Percentiles rank a stretch among this genome's conserved stretches.
These are phyloP conservation scores for Molanna angustata DNA, from an alignment of 2,888 invertebrate species.

Conservation along the genomic window DNA sequence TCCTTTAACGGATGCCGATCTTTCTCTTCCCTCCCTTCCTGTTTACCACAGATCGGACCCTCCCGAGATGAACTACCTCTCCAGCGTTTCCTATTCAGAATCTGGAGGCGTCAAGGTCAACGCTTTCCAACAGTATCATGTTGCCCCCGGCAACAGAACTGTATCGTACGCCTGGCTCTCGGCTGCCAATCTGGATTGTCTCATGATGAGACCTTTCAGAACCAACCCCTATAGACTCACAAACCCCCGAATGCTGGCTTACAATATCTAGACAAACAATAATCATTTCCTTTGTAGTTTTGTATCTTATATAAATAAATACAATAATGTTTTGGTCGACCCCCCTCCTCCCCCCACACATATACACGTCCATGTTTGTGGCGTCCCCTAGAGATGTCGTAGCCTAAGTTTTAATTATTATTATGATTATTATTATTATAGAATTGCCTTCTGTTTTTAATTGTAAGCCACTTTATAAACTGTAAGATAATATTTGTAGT, in stretches of 20 bases:
- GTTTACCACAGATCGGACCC: constrained; percentile 15
- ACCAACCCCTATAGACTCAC: constrained; percentile 20
- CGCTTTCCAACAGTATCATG: constrained; percentile 15
- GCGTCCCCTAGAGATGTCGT: too few relatives aligned
- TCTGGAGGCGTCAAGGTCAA: too few relatives aligned
- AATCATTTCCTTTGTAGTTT: too few relatives aligned
- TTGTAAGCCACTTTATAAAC: not conserved
- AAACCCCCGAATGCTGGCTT: constrained; percentile 14
- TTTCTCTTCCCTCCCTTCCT: too few relatives aligned
- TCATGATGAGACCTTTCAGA: constrained; percentile 15
- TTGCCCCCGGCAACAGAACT: constrained; percentile 6
- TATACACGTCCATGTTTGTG: too few relatives aligned
- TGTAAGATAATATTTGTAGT: too few relatives aligned
- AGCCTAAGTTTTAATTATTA: not conserved
- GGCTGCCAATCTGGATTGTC: constrained; percentile 14
- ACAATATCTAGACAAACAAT: constrained; percentile 14
- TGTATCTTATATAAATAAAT: too few relatives aligned
- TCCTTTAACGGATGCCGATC: not conserved
- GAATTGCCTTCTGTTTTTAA: not conserved
- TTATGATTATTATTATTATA: too few relatives aligned
- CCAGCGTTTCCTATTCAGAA: constrained; percentile 14
- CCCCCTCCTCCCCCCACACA: too few relatives aligned
- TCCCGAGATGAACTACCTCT: constrained; percentile 13
- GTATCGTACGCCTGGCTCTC: constrained; percentile 22
- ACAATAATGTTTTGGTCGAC: too few relatives aligned